A percentile compares a stretch with the other conserved stretches of the same genome.
These are phyloP conservation scores for Cyrtonyx montezumae DNA, from an alignment of 2,113 vertebrate genomes.

Conservation along the genomic window DNA sequence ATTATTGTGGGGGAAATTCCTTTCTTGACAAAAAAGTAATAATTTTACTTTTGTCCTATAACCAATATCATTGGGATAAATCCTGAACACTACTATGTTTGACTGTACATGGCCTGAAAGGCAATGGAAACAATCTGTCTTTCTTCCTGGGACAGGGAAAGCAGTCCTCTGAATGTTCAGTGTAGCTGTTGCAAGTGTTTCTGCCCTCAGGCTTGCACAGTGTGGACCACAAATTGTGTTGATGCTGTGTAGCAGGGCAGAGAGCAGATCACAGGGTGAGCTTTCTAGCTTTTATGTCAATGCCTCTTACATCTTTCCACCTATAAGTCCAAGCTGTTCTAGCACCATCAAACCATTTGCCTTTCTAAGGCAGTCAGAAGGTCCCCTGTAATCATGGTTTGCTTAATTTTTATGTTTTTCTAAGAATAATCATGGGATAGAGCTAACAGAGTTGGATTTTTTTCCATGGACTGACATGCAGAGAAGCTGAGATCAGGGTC, in stretches of 20 bases:
- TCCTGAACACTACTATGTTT: neutral
- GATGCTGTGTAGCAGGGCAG: neutral
- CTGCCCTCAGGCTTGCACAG: neutral
- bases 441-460: neutral
- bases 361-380: neutral
- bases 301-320: neutral
- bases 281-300: neutral
- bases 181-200: neutral
- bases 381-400: too few relatives aligned
- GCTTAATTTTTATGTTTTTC: neutral
- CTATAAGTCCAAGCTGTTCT: neutral
- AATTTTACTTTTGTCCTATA: neutral
- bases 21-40: neutral
- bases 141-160: neutral
- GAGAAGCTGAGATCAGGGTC: neutral
- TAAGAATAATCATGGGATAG: neutral
- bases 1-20: neutral
- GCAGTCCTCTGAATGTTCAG: neutral
- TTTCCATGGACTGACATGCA: neutral
- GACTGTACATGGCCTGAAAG: neutral
- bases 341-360: neutral
- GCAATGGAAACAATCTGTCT: neutral
- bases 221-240: neutral
- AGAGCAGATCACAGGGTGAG: neutral
- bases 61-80: neutral